phyloP scores from a whole-genome alignment of 1,140 invertebrate genomes.

The Mesaphorura yosii region DNA sequence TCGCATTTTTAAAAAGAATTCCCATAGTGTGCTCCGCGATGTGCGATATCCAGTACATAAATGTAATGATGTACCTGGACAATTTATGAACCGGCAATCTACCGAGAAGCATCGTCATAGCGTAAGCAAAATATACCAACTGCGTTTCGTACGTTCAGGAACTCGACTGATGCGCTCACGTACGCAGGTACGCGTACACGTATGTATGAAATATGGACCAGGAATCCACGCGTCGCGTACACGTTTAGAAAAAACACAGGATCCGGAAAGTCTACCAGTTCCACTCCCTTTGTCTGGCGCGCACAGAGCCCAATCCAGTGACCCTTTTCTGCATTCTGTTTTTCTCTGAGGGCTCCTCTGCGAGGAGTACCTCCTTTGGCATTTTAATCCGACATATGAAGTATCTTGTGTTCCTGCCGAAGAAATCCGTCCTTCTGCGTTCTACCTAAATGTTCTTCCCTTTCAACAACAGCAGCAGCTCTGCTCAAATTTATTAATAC shows the following conservation, averaged over 20 bases:
- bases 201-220: no score
- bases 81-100: no score
- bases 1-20: conserved; percentile 18
- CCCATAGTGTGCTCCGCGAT: conserved; percentile 19
- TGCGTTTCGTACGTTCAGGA: no score
- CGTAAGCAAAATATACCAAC: no score
- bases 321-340: conserved; percentile 22
- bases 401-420: background rate
- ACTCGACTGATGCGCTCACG: no score
- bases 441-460: background rate
- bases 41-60: no score
- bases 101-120: no score
- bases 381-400: conserved; percentile 28
- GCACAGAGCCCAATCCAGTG: background rate
- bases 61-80: no score
- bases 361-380: conserved; percentile 30
- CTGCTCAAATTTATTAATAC: background rate
- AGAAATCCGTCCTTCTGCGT: background rate
- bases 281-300: background rate
- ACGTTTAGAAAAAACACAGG: no score
- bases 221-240: no score
- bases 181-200: no score
- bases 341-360: conserved; percentile 8
- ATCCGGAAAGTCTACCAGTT: conserved; percentile 29
- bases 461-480: background rate